Evolutionary conservation across 2,888 invertebrate species (phyloP).

Genomic region (Toxonevra muliebris): DNA sequence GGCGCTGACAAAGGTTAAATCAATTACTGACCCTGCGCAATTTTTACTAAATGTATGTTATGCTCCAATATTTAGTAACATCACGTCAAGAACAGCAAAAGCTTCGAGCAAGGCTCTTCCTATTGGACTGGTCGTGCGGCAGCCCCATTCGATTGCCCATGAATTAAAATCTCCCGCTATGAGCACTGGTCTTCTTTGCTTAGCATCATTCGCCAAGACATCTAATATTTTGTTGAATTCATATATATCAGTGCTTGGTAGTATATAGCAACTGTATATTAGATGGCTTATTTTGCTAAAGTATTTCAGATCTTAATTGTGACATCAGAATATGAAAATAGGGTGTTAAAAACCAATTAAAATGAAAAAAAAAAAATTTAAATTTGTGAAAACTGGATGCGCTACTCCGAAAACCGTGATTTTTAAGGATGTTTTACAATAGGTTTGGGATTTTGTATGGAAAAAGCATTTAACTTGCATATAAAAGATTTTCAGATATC

Average conservation of each 20-base stretch:
- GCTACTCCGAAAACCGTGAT: too few species aligned
- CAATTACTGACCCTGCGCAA: conserved; percentile 11
- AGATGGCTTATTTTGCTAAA: too few species aligned
- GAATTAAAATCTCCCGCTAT: conserved; percentile 30
- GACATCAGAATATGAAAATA: too few species aligned
- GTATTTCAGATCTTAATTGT: too few species aligned
- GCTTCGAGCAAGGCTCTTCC: conserved; percentile 16
- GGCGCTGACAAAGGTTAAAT: conserved; percentile 21
- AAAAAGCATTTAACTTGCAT: too few species aligned
- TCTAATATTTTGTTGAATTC: not conserved
- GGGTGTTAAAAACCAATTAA: too few species aligned
- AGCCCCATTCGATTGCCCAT: conserved; percentile 24
- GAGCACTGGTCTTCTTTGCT: not conserved
- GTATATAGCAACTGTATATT: not conserved
- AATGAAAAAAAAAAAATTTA: too few species aligned
- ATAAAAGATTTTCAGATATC: too few species aligned
- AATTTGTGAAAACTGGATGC: too few species aligned
- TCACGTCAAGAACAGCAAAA: not conserved
- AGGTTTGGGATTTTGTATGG: too few species aligned
- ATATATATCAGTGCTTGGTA: not conserved
- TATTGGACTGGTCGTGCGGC: conserved; percentile 12
- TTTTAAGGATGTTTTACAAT: too few species aligned
- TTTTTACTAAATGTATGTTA: conserved; percentile 15
- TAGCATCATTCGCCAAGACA: not conserved
- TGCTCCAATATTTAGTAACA: conserved; percentile 13